A percentile compares a stretch with the other conserved stretches of the same genome.
phyloP scores from a whole-genome alignment of 2,113 vertebrate genomes.

The Indicator maculatus region DNA sequence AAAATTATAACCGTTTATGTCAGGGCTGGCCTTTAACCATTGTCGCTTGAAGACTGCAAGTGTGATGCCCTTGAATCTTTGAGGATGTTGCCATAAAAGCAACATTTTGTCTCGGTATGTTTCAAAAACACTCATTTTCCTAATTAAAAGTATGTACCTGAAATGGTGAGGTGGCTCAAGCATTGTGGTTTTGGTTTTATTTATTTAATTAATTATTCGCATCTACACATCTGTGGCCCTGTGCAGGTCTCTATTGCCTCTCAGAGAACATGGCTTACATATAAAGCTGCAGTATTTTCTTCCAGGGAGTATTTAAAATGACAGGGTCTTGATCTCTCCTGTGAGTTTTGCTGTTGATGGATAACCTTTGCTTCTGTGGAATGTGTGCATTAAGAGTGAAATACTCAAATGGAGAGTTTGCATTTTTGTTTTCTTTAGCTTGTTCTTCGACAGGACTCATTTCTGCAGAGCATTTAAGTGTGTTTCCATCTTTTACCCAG shows the following conservation, averaged over 20 bases:
- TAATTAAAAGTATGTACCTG: background rate
- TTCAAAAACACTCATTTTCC: background rate
- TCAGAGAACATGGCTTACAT: conserved; percentile 53
- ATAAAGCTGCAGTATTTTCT: conserved; percentile 61
- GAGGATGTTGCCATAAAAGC: background rate
- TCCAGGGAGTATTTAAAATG: conserved; percentile 22
- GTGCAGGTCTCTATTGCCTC: conserved; percentile 13
- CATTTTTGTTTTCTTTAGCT: background rate
- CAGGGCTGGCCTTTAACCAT: background rate
- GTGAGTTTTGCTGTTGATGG: conserved; percentile 67
- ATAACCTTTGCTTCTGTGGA: conserved; percentile 68
- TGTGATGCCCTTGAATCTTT: background rate
- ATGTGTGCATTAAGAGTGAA: conserved; percentile 14
- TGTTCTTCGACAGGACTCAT: background rate
- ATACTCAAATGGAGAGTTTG: background rate
- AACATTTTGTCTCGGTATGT: background rate
- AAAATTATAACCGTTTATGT: background rate
- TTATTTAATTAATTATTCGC: background rate
- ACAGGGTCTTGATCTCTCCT: conserved; percentile 57
- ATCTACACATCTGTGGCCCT: background rate
- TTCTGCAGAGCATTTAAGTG: background rate
- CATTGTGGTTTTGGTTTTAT: background rate
- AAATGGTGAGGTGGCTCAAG: background rate
- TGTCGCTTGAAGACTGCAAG: background rate
- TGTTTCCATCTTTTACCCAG: background rate